A percentile compares a stretch with the other conserved stretches of the same genome.
These are phyloP conservation scores for Amniataba percoides DNA, from an alignment of 2,797 vertebrate species.

Conservation along the genomic window DNA sequence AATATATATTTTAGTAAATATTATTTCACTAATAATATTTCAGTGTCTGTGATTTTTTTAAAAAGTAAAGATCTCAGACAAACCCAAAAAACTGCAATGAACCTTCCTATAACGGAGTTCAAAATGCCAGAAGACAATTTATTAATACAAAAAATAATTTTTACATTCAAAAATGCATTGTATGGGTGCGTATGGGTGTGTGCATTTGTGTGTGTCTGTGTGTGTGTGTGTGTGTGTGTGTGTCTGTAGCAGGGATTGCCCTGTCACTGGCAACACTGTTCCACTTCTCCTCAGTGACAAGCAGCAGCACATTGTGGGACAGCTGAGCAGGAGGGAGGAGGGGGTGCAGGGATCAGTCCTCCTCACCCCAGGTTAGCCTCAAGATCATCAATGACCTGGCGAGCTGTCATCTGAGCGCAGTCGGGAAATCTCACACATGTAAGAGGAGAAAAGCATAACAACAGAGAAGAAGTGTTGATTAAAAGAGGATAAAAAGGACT, in stretches of 20 bases:
- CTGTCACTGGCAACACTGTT: conserved; percentile 78
- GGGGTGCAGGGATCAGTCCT: conserved; percentile 43
- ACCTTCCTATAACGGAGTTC: not conserved
- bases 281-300: conserved; percentile 86
- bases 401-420: conserved; percentile 67
- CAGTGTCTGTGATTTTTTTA: too few relatives aligned
- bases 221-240: conserved; percentile 13
- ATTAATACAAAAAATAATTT: too few relatives aligned
- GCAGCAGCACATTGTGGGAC: conserved; percentile 93
- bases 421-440: conserved; percentile 69
- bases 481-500: conserved; percentile 43
- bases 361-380: conserved; percentile 75
- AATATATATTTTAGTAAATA: too few relatives aligned
- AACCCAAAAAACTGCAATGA: not conserved
- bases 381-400: conserved; percentile 73
- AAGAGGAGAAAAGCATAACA: conserved; percentile 73
- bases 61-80: not conserved
- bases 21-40: too few relatives aligned
- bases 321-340: conserved; percentile 85
- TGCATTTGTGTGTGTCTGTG: not conserved
- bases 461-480: conserved; percentile 49
- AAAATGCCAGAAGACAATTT: too few relatives aligned
- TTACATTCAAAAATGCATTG: not conserved
- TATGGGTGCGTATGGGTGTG: not conserved
- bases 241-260: conserved; percentile 62